phyloP scores from a whole-genome alignment of 2,888 invertebrate species.

The Cancer borealis region DNA sequence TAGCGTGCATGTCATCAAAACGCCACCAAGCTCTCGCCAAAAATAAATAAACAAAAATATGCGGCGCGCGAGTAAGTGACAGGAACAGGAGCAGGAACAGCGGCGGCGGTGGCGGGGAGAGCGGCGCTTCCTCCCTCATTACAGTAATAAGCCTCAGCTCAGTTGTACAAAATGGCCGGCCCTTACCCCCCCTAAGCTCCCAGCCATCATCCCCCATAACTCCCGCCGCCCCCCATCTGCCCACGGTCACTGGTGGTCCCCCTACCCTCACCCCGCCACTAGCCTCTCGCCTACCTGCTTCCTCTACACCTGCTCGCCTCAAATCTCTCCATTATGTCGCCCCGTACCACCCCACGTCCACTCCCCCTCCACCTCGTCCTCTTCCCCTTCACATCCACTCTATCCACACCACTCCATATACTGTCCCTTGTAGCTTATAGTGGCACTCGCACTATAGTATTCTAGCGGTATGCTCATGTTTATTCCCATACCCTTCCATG shows the following conservation, averaged over 20 bases:
- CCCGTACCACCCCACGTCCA: neutral
- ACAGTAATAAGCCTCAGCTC: slow-evolving; percentile 56
- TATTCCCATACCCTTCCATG: neutral
- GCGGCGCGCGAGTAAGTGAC: neutral
- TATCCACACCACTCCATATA: neutral
- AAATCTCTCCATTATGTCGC: slow-evolving; percentile 33
- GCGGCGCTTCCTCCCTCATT: slow-evolving; percentile 48
- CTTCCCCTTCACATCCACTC: neutral
- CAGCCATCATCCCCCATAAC: neutral
- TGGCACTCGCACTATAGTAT: neutral
- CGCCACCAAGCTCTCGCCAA: slow-evolving; percentile 9
- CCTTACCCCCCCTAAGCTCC: neutral
- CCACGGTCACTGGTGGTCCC: neutral
- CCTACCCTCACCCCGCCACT: neutral
- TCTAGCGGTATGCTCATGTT: neutral
- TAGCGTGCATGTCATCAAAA: neutral
- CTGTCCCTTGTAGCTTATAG: neutral
- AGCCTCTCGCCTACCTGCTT: neutral
- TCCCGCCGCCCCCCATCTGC: neutral
- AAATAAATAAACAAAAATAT: neutral
- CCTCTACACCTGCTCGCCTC: slow-evolving; percentile 20
- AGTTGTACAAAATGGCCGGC: slow-evolving; percentile 56
- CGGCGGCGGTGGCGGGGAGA: neutral
- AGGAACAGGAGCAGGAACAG: neutral
- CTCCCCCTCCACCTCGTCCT: neutral